Base-by-base conservation (phyloP, 2,888 invertebrate genomes). In the Mythimna impura region DNA sequence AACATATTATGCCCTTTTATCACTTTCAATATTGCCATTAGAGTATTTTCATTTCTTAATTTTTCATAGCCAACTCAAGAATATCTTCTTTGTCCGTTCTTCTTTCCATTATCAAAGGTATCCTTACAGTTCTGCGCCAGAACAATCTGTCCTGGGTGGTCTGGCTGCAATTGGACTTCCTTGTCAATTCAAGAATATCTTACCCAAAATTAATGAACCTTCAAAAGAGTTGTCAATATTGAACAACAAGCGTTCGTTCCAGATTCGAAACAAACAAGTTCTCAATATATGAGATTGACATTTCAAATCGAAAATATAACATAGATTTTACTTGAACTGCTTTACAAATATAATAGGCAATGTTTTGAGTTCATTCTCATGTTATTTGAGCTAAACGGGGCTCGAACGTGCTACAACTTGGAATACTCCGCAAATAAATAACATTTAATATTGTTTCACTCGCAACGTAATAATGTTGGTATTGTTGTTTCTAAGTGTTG, bases 361-460 rank as follows among this genome's bases (percentile, higher is more conserved):
- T 86, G 86, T 86, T 86, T 76, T 83, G 81, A 84, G 81, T 80
- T 81, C 65, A 66, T 80, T 82, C 78, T 76, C 81, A 57, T 86
- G 87, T 87, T 86, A 80, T 82, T 80, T 83, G 81, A 83, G 78
- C 86, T 82, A 81, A 82, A 84, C 80, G 73, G 76, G 81, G 61
- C 66, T 79, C 73, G 84, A 86, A 86, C 87, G 86, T 87, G 86
- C 86, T 84, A 76, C 68, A 65, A 73, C 72, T 75, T 71, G 82
- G 80, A 81, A 82, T 85, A 85, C 78, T 79, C 40, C 55, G 83
- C 72, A 82, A 83, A 87, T 87, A 86, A 87, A 87, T 84, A 87
- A 87, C 83, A 80, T 77, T 82, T 82, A 81, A 84, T 86, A 85
- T 76, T 81, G 82, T 85, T 80, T 66, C 66, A 70, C 71, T 74